phyloP scores from a whole-genome alignment of 2,113 vertebrate species.

The Actenoides hombroni region DNA sequence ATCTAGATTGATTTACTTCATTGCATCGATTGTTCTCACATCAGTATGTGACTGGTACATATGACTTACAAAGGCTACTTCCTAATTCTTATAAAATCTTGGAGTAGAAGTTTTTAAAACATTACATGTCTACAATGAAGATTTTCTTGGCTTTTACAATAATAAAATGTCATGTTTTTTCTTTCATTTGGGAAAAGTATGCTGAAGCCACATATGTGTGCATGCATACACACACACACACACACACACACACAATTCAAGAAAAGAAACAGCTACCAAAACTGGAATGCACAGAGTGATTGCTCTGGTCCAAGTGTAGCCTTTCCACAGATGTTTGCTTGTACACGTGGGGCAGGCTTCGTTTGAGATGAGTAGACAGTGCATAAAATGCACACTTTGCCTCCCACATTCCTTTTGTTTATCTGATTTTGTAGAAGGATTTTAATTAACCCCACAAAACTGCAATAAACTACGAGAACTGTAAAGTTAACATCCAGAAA shows the following conservation, averaged over 20 bases:
- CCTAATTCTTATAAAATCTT: neutral
- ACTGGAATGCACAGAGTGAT: neutral
- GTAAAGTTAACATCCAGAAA: neutral
- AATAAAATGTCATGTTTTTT: neutral
- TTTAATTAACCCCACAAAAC: conserved; percentile 31
- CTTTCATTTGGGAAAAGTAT: neutral
- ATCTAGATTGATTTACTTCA: neutral
- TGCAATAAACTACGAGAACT: neutral
- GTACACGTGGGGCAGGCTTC: neutral
- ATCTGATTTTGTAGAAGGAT: conserved; percentile 24
- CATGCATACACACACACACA: neutral
- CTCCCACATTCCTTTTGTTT: neutral
- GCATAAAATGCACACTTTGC: neutral
- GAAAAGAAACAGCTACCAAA: neutral
- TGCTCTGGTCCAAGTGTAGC: neutral
- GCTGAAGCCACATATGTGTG: neutral
- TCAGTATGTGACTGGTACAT: neutral
- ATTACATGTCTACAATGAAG: neutral
- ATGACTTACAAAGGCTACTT: neutral
- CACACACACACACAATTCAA: neutral
- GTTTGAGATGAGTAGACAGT: neutral
- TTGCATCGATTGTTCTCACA: neutral
- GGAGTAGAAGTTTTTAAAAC: neutral
- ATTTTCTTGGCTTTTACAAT: neutral
- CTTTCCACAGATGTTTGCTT: conserved; percentile 21